These are phyloP conservation scores for Dasysyrphus albostriatus DNA, from an alignment of 2,888 invertebrate genomes.

Conservation along the genomic window DNA sequence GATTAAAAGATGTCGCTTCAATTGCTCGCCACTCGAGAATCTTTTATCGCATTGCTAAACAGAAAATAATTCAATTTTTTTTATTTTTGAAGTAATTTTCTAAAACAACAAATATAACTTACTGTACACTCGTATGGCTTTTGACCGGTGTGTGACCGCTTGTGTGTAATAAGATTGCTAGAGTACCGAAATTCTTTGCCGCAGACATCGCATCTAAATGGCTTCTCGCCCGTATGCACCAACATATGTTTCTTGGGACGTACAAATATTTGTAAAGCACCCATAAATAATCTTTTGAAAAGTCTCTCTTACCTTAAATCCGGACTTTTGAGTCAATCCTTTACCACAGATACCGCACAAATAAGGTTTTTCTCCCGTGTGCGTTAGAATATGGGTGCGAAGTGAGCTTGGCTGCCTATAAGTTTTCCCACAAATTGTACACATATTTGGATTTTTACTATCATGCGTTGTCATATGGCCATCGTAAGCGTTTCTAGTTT, in stretches of 20 bases:
- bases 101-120: constrained; percentile 3
- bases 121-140: constrained; percentile 81
- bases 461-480: constrained; percentile 82
- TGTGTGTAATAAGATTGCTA: constrained; percentile 82
- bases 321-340: constrained; percentile 83
- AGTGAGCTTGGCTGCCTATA: constrained; percentile 82
- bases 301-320: constrained; percentile 79
- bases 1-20: constrained; percentile 81
- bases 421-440: constrained; percentile 80
- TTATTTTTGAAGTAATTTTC: neutral
- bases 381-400: constrained; percentile 80
- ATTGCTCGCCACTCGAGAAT: constrained; percentile 82
- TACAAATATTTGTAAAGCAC: neutral
- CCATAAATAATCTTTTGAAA: neutral
- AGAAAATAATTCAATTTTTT: neutral
- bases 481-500: constrained; percentile 83
- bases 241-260: constrained; percentile 81
- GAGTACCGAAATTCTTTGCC: constrained; percentile 81
- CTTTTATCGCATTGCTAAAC: constrained; percentile 80
- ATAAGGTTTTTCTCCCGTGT: constrained; percentile 82
- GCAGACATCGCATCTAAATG: constrained; percentile 81
- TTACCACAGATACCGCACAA: constrained; percentile 82
- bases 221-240: constrained; percentile 83
- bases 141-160: constrained; percentile 80
- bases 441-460: constrained; percentile 82